Conservation (phyloP, 2,888 invertebrate genomes). For the Laspeyria flexula region DNA sequence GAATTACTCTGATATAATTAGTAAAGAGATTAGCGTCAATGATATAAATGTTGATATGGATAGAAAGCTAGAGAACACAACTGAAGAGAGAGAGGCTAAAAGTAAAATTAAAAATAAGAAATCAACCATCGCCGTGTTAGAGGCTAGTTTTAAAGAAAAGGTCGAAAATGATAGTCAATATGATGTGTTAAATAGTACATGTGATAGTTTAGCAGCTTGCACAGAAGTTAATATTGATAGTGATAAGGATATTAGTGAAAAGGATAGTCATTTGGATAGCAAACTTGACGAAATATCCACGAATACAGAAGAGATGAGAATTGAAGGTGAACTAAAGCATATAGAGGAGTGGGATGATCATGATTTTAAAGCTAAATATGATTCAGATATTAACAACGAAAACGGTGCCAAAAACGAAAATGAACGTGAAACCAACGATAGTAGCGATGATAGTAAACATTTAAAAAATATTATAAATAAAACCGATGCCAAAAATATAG, state of each 20-base stretch:
- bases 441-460: slow-evolving; percentile 5
- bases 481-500: neutral
- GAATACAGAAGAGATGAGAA: neutral
- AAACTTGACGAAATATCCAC: slow-evolving; percentile 1
- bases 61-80: neutral
- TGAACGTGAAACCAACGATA: neutral
- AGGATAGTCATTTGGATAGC: neutral
- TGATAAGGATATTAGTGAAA: neutral
- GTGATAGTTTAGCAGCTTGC: neutral
- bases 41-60: no score
- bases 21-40: neutral
- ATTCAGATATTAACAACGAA: neutral
- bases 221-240: neutral
- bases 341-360: neutral
- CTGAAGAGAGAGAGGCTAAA: slow-evolving; percentile 9
- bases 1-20: slow-evolving; percentile 1
- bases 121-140: neutral
- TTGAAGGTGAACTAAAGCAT: neutral
- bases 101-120: neutral
- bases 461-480: neutral
- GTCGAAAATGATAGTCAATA: neutral
- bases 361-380: neutral
- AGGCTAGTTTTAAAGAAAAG: slow-evolving; percentile 6
- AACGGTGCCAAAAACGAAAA: neutral
- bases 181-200: neutral